A percentile compares a stretch with the other conserved stretches of the same genome.
Conservation (phyloP, 2,888 invertebrate species). For the Lochmaea capreae region DNA sequence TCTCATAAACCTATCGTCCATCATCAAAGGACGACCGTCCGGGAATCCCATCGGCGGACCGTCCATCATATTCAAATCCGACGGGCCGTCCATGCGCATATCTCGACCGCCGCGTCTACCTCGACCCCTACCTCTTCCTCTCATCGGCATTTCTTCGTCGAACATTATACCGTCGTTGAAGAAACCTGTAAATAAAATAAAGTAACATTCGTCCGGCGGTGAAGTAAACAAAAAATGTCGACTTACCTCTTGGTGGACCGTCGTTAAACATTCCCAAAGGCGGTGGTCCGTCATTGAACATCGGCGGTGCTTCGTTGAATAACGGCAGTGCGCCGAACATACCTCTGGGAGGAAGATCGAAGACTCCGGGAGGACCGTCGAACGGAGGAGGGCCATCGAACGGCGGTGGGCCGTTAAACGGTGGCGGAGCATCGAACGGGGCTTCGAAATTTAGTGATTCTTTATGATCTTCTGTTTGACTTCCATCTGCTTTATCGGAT, state of each 20-base stretch:
- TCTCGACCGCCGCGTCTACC: slow-evolving; percentile 31
- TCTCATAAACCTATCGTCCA: slow-evolving; percentile 54
- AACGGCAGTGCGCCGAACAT: slow-evolving; percentile 34
- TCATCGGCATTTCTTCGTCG: slow-evolving; percentile 32
- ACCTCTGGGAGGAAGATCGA: slow-evolving; percentile 33
- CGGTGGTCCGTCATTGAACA: slow-evolving; percentile 15
- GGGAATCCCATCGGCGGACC: slow-evolving; percentile 31
- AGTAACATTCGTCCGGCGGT: not conserved
- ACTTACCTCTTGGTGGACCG: slow-evolving; percentile 22
- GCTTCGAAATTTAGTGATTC: slow-evolving; percentile 10
- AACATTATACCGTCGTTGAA: slow-evolving; percentile 32
- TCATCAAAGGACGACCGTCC: slow-evolving; percentile 29
- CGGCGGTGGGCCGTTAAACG: not conserved
- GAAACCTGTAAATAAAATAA: slow-evolving; percentile 14
- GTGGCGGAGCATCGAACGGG: slow-evolving; percentile 25
- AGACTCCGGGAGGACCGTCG: slow-evolving; percentile 41
- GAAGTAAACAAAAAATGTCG: not conserved
- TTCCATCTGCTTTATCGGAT: not conserved
- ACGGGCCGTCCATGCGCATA: slow-evolving; percentile 34
- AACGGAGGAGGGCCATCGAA: slow-evolving; percentile 27
- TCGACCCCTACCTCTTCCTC: slow-evolving; percentile 37
- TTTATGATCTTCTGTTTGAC: not conserved
- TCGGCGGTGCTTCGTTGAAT: slow-evolving; percentile 29
- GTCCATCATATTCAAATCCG: slow-evolving; percentile 41
- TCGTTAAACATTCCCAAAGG: slow-evolving; percentile 27